Evolutionary conservation across 35 echinoderm and acorn worm species (phyloP).

Genomic region (Lytechinus pictus): DNA sequence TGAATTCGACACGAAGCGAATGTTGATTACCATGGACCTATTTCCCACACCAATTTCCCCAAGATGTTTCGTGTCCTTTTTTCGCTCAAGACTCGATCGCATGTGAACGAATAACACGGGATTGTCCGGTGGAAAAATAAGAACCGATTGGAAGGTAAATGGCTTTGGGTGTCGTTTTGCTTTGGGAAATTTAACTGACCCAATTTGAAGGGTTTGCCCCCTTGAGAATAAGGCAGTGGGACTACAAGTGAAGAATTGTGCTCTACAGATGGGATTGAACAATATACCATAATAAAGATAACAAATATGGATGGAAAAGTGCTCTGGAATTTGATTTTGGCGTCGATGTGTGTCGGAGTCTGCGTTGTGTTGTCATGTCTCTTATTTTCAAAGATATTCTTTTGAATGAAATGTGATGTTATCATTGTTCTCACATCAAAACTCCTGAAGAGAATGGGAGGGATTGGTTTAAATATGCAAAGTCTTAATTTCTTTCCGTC

Average conservation of each 20-base stretch:
- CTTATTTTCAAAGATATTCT: no score
- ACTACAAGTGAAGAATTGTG: not conserved
- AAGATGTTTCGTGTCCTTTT: not conserved
- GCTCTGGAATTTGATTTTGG: not conserved
- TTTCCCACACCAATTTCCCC: not conserved
- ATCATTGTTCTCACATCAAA: no score
- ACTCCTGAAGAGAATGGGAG: no score
- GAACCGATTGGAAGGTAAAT: not conserved
- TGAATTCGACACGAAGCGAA: not conserved
- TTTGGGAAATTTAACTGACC: not conserved
- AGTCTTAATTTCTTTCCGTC: no score
- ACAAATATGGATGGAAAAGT: not conserved
- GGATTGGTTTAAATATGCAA: no score
- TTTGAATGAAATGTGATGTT: no score
- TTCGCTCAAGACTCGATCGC: not conserved
- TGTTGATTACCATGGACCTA: not conserved
- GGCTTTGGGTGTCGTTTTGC: not conserved
- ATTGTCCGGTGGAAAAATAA: not conserved
- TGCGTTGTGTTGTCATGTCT: no score
- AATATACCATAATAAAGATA: not conserved
- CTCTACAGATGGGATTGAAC: not conserved
- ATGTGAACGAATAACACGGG: not conserved
- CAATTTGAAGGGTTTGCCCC: not conserved
- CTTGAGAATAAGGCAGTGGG: not conserved
- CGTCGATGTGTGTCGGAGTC: not conserved